phyloP scores from a whole-genome alignment of 2,113 vertebrate species.

The Nanorana parkeri region DNA sequence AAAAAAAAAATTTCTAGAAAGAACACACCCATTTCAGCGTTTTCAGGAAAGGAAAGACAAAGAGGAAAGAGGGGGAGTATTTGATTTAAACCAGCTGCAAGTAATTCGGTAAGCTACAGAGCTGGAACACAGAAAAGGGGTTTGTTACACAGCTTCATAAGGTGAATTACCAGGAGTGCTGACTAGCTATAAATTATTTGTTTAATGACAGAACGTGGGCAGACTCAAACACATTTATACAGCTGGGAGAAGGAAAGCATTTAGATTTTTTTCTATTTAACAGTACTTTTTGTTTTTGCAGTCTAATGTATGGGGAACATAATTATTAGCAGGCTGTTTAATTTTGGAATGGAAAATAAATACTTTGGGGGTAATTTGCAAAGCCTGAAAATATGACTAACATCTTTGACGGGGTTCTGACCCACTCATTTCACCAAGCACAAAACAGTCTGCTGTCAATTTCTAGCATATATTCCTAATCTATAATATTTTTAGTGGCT shows the following conservation, averaged over 20 bases:
- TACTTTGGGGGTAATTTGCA: background rate
- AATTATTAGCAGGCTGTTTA: slow-evolving; percentile 3
- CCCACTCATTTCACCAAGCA: too few relatives aligned
- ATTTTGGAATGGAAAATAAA: background rate
- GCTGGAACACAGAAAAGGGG: slow-evolving; percentile 40
- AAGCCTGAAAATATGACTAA: too few relatives aligned
- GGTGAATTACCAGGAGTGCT: slow-evolving; percentile 51
- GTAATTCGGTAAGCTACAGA: slow-evolving; percentile 39
- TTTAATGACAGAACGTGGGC: slow-evolving; percentile 40
- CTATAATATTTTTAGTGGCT: too few relatives aligned
- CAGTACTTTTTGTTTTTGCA: background rate
- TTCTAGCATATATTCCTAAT: too few relatives aligned
- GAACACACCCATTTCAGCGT: background rate
- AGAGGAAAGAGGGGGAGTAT: slow-evolving; percentile 52
- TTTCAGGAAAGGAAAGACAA: slow-evolving; percentile 50
- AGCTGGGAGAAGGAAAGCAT: slow-evolving; percentile 36
- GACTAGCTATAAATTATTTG: slow-evolving; percentile 41
- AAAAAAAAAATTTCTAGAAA: slow-evolving; percentile 9
- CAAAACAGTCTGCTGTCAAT: too few relatives aligned
- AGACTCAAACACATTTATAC: slow-evolving; percentile 29
- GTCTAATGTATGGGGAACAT: background rate
- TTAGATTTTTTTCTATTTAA: background rate
- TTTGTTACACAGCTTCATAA: slow-evolving; percentile 31
- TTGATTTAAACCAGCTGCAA: slow-evolving; percentile 51
- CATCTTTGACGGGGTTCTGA: too few relatives aligned